These are phyloP conservation scores for Microtus richardsoni DNA, from an alignment of 2,113 vertebrate species.

Conservation along the genomic window DNA sequence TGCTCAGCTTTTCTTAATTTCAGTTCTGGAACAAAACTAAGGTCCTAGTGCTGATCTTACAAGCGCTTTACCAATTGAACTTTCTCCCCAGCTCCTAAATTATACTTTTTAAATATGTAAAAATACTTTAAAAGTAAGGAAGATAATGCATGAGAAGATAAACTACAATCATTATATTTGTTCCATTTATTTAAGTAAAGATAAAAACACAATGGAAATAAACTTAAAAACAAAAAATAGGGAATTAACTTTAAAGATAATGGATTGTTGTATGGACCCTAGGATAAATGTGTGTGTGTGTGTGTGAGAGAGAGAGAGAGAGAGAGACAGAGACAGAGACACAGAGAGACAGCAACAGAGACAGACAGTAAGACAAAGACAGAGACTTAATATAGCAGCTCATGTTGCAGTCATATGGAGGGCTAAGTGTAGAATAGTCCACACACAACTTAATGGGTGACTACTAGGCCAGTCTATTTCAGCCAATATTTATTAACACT, in stretches of 20 bases:
- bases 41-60: neutral
- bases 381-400: neutral
- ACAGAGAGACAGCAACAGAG: neutral
- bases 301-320: neutral
- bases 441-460: neutral
- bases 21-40: neutral
- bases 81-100: neutral
- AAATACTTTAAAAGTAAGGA: neutral
- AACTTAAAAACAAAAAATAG: neutral
- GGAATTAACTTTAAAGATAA: neutral
- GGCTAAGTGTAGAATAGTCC: neutral
- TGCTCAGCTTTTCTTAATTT: neutral
- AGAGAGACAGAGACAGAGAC: neutral
- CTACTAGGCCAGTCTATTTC: neutral
- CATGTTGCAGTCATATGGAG: neutral
- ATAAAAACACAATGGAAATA: neutral
- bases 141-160: neutral
- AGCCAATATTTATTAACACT: slow-evolving; percentile 19
- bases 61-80: neutral
- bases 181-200: neutral
- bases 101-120: neutral
- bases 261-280: neutral
- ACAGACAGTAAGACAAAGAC: neutral
- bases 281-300: neutral
- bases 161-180: neutral